Evolutionary conservation across 2,113 vertebrate genomes (phyloP), one percentile per base, ranked within the genome.

Genomic region (Sarotherodon lohbergeri): DNA sequence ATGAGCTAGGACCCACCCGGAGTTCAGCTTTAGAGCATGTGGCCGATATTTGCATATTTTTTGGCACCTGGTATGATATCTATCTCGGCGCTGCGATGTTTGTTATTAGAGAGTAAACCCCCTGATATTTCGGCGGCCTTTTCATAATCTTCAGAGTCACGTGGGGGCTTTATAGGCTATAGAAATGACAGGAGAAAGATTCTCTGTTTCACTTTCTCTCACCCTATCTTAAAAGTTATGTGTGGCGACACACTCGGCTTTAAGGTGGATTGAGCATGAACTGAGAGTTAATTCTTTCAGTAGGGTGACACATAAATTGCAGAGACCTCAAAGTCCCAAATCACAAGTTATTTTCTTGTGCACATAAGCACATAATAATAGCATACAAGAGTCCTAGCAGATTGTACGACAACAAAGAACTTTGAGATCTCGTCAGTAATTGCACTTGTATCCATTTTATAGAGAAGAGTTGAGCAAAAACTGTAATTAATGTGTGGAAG

Each of bases 71-170:
- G 76, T 85, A 41, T 54, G 73, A 86, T 85, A 83, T 89, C 90
- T 50, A 79, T 89, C 90, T 89, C 27, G 27, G 39, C 84, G 54
- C 24, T 46, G 89, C 56, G 73, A 81, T 94, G 89, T 94, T 90
- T 91, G 93, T 94, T 94, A 94, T 94, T 92, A 80, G 84, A 87
- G 84, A 84, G 66, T 92, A 90, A 90, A 90, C 54, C 90, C 88
- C 88, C 85, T 94, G 91, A 93, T 96, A 94, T 96, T 95, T 95
- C 90, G 86, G 85, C 76, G 87, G 88, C 93, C 91, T 94, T 95
- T 91, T 89, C 90, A 41, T 93, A 92, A 91, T 93, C 94, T 94
- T 71, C 90, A 84, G 89, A 91, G 91, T 94, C 91, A 57, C 84
- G 86, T 29, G 79, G 76, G 68, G 71, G 79, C n/a, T 41, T 83